phyloP scores from a whole-genome alignment of 2,888 invertebrate species.

The Syrphus vitripennis region DNA sequence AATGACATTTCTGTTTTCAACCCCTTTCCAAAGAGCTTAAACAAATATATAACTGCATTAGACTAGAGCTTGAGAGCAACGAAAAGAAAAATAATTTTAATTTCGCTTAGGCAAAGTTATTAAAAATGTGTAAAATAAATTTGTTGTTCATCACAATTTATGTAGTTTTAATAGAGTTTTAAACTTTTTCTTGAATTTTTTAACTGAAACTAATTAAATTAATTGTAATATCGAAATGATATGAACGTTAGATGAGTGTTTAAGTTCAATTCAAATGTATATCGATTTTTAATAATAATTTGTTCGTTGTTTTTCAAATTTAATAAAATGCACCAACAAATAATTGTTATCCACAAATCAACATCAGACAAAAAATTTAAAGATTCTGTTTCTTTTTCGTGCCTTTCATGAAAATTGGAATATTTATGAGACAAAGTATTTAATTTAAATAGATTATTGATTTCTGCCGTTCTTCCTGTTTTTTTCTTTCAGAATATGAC shows the following conservation, averaged over 20 bases:
- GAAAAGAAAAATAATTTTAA: background rate
- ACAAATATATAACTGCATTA: background rate
- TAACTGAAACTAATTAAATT: conserved; percentile 37
- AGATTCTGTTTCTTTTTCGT: too few relatives aligned
- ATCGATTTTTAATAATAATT: conserved; percentile 4
- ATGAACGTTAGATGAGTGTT: background rate
- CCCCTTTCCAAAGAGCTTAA: background rate
- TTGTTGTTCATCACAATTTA: too few relatives aligned
- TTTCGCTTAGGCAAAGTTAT: too few relatives aligned
- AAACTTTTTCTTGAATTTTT: background rate
- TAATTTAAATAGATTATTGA: background rate
- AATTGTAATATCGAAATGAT: background rate
- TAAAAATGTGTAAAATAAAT: too few relatives aligned
- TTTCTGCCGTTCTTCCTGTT: background rate
- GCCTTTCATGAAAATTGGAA: too few relatives aligned
- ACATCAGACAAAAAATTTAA: too few relatives aligned
- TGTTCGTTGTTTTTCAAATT: background rate
- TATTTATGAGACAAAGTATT: too few relatives aligned
- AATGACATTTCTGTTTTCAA: background rate
- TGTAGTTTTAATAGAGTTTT: background rate
- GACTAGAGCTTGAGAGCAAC: background rate
- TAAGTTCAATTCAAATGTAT: conserved; percentile 27
- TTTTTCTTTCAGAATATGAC: conserved; percentile 39
- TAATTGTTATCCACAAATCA: too few relatives aligned
- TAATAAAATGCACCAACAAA: too few relatives aligned